phyloP scores from a whole-genome alignment of 2,113 vertebrate species.

The Corythoichthys intestinalis region DNA sequence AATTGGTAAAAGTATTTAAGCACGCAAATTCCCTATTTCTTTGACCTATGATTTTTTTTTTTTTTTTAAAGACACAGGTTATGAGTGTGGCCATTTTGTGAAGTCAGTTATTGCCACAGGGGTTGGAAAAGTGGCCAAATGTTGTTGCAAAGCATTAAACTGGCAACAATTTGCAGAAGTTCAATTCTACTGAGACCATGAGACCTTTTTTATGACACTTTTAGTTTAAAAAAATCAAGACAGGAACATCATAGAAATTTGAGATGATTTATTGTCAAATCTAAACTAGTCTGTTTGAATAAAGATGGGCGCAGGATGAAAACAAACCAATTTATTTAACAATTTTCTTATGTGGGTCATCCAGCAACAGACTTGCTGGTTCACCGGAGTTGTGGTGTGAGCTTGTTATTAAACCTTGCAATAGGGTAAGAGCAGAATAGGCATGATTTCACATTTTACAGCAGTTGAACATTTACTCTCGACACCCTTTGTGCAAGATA shows the following conservation, averaged over 20 bases:
- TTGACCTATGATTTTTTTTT: no score
- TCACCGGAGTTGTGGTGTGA: neutral
- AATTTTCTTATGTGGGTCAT: neutral
- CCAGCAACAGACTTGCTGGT: neutral
- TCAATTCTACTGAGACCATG: no score
- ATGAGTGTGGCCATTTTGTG: no score
- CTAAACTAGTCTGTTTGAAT: neutral
- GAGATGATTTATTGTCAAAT: neutral
- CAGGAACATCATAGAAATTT: neutral
- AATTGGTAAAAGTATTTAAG: no score
- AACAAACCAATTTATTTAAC: neutral
- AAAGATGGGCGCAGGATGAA: neutral
- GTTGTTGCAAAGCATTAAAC: no score
- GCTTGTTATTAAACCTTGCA: neutral
- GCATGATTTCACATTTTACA: neutral
- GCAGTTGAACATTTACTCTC: neutral
- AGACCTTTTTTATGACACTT: no score
- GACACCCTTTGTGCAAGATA: neutral
- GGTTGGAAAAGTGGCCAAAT: no score
- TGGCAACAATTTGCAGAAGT: no score
- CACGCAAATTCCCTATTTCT: no score
- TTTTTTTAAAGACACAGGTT: no score
- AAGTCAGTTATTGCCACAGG: no score
- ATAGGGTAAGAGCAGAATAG: neutral
- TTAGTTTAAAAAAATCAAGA: no score